phyloP scores from a whole-genome alignment of 2,797 vertebrate species.

The Staurois parvus region DNA sequence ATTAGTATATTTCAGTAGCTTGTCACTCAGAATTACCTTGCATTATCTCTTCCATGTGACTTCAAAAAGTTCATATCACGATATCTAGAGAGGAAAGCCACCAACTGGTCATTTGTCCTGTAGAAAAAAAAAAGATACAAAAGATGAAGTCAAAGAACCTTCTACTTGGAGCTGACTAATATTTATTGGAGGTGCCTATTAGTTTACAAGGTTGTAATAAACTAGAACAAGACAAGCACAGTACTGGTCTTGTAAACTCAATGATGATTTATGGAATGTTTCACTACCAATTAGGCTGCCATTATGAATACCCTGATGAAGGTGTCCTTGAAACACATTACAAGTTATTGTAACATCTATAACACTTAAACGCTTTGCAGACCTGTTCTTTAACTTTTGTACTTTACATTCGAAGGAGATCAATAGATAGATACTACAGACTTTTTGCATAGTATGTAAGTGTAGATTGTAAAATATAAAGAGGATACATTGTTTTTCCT shows the following conservation, averaged over 20 bases:
- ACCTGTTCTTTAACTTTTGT: neutral
- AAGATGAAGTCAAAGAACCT: neutral
- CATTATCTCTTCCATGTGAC: slow-evolving; percentile 96
- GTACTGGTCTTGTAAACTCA: neutral
- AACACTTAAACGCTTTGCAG: neutral
- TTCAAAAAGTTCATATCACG: slow-evolving; percentile 98
- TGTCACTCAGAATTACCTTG: slow-evolving; percentile 80
- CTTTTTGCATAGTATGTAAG: neutral
- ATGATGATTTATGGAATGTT: slow-evolving; percentile 33
- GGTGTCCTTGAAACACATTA: slow-evolving; percentile 64
- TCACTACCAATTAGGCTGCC: slow-evolving; percentile 27
- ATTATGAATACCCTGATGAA: slow-evolving; percentile 22
- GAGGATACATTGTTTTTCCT: no score
- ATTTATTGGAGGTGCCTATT: slow-evolving; percentile 3
- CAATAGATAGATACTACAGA: neutral
- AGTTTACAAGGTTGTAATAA: slow-evolving; percentile 38
- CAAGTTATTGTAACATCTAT: slow-evolving; percentile 12
- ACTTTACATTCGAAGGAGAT: neutral
- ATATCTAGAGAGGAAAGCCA: slow-evolving; percentile 95
- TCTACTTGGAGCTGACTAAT: neutral
- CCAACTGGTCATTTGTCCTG: slow-evolving; percentile 96
- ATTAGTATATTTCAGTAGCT: neutral
- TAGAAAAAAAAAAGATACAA: slow-evolving; percentile 52
- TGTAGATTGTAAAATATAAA: no score
- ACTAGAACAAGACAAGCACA: slow-evolving; percentile 10